These are phyloP conservation scores for Kryptolebias ocellatus DNA, from an alignment of 2,797 vertebrate genomes.

Conservation along the genomic window DNA sequence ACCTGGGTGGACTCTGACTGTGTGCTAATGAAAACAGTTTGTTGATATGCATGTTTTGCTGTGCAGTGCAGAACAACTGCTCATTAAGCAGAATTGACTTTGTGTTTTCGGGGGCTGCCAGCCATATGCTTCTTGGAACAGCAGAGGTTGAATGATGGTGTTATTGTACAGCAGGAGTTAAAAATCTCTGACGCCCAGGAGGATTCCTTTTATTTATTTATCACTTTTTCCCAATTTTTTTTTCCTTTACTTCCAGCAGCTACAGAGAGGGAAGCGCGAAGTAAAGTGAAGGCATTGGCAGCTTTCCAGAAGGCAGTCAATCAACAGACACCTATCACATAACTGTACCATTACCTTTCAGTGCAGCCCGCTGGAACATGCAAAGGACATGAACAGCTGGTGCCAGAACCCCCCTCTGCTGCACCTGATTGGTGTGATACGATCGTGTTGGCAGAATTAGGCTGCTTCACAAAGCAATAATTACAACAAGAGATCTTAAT, in stretches of 20 bases:
- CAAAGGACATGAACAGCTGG: slow-evolving; percentile 63
- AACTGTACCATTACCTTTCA: slow-evolving; percentile 38
- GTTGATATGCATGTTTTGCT: slow-evolving; percentile 2
- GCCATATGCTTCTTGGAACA: slow-evolving; percentile 43
- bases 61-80: slow-evolving; percentile 40
- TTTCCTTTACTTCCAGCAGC: slow-evolving; percentile 12
- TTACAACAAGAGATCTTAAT: slow-evolving; percentile 76
- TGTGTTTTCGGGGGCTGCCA: slow-evolving; percentile 40
- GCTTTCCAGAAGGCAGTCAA: slow-evolving; percentile 48
- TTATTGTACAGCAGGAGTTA: slow-evolving; percentile 37
- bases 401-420: slow-evolving; percentile 47
- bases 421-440: slow-evolving; percentile 65
- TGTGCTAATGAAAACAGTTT: slow-evolving; percentile 31
- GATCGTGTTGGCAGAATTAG: slow-evolving; percentile 72
- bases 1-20: slow-evolving; percentile 9
- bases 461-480: slow-evolving; percentile 63
- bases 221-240: background rate
- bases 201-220: slow-evolving; percentile 14
- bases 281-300: slow-evolving; percentile 33
- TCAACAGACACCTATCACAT: slow-evolving; percentile 54
- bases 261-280: slow-evolving; percentile 5
- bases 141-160: slow-evolving; percentile 17
- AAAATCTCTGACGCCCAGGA: slow-evolving; percentile 38
- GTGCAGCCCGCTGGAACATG: slow-evolving; percentile 60
- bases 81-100: slow-evolving; percentile 63